Conservation (phyloP, 1,140 invertebrate genomes). For the Monochamus saltuarius region DNA sequence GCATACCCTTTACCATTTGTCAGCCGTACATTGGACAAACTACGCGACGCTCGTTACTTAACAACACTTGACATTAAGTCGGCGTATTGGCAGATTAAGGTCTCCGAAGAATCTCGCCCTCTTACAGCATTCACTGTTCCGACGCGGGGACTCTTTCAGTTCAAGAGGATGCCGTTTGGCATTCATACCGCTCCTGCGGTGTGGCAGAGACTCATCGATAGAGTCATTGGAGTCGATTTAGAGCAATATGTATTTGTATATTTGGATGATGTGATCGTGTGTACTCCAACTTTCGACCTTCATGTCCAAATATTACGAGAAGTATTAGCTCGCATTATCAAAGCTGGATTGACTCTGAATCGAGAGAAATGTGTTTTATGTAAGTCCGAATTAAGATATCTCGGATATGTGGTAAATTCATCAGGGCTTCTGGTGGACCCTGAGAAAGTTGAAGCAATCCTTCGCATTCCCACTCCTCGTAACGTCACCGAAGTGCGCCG, state of each 20-base stretch:
- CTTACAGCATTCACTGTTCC: slow-evolving; percentile 52
- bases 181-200: no score
- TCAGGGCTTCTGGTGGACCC: slow-evolving; percentile 44
- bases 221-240: no score
- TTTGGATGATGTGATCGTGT: no score
- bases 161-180: no score
- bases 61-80: slow-evolving; percentile 41
- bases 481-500: slow-evolving; percentile 41
- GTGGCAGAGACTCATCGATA: no score
- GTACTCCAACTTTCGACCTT: no score
- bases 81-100: slow-evolving; percentile 50
- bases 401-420: slow-evolving; percentile 45
- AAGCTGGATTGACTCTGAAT: no score
- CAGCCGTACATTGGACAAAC: slow-evolving; percentile 43
- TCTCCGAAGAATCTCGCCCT: slow-evolving; percentile 43
- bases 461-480: background rate
- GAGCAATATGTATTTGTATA: no score
- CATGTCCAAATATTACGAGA: no score
- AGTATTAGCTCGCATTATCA: no score
- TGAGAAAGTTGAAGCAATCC: slow-evolving; percentile 48
- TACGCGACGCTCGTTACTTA: slow-evolving; percentile 39
- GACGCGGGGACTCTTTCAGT: slow-evolving; percentile 30
- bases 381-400: no score
- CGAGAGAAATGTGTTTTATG: no score
- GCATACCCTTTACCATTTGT: slow-evolving; percentile 16